Base-by-base conservation (phyloP, 1,140 invertebrate species). In the Agrypnia vestita region DNA sequence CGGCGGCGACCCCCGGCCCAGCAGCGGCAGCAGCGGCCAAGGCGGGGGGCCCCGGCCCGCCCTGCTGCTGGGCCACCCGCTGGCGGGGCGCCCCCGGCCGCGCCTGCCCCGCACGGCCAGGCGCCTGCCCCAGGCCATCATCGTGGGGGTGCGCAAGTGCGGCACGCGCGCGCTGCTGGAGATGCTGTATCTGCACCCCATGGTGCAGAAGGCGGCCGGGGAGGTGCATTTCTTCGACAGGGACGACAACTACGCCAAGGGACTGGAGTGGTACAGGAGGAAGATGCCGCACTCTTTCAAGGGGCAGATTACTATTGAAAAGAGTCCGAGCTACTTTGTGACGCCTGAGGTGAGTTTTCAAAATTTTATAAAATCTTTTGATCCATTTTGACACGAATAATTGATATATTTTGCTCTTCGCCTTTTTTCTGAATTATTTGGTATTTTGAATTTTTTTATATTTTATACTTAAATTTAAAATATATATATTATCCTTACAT, bases 241-340 rank as follows among this genome's bases (percentile, higher is more conserved):
- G 3, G 95, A 96, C 85, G 95, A 96, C 85, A 96, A 98, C 86
- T 99, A 97, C 86, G 92, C 94, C 61, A 93, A 93, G 77, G 97
- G 97, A 1, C 89, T 98, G 46, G 96, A 98, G 64, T 99, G 97
- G 97, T 98, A 98, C 88, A 88, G 95, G 61, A 93, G 92, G 81
- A 95, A 97, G 89, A 99, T 99, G 97, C 97, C 97, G 6, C 93
- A 95, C 84, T 97, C 96, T 0, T 95, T 95, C 86, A 92, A 92
- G 76, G 94, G 94, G 21, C 97, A 98, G 89, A 94, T 99, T 80
- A 98, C 97, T 13, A 97, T 99, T 84, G 98, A 99, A 88, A 99
- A 99, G 88, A 98, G 96, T 81, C 98, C 98, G 0, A 97, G 96
- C 84, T 99, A 99, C 89, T 99, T 99, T 89, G 96, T 99, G 71